A percentile compares a stretch with the other conserved stretches of the same genome.
Evolutionary conservation across 2,113 vertebrate genomes (phyloP).

Genomic region (Ranitomeya imitator): DNA sequence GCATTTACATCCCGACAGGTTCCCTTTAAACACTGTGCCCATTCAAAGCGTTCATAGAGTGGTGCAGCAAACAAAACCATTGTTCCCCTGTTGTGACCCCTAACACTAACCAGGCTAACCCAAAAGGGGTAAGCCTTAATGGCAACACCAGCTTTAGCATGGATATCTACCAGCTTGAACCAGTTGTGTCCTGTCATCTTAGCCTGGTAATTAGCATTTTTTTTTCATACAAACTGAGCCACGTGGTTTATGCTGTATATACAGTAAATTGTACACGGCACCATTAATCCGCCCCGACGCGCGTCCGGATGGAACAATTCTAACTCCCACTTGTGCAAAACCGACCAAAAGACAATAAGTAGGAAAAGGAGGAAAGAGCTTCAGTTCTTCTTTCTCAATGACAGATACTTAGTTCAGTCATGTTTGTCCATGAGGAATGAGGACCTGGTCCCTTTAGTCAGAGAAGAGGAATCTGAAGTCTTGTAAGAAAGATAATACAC

Average conservation of each 20-base stretch:
- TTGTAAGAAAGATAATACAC: constrained; percentile 4
- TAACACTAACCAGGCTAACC: no score
- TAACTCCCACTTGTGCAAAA: background rate
- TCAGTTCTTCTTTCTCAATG: background rate
- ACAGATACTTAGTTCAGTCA: background rate
- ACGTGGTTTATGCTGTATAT: background rate
- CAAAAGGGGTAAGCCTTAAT: background rate
- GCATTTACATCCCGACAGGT: no score
- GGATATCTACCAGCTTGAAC: background rate
- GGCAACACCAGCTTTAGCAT: background rate
- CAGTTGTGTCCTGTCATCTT: background rate
- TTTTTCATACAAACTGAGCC: background rate
- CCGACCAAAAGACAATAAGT: constrained; percentile 28
- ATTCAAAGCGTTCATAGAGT: no score
- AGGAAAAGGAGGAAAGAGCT: background rate
- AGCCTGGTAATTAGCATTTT: background rate
- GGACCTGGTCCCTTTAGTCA: background rate
- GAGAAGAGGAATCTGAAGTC: background rate
- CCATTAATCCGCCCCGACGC: background rate
- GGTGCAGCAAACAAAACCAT: background rate
- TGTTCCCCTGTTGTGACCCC: no score
- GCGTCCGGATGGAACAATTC: background rate
- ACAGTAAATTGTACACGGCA: background rate
- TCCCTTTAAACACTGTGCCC: no score
- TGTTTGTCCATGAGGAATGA: constrained; percentile 34